Evolutionary conservation across 2,113 vertebrate genomes (phyloP).

Genomic region (Syngnathus floridae): DNA sequence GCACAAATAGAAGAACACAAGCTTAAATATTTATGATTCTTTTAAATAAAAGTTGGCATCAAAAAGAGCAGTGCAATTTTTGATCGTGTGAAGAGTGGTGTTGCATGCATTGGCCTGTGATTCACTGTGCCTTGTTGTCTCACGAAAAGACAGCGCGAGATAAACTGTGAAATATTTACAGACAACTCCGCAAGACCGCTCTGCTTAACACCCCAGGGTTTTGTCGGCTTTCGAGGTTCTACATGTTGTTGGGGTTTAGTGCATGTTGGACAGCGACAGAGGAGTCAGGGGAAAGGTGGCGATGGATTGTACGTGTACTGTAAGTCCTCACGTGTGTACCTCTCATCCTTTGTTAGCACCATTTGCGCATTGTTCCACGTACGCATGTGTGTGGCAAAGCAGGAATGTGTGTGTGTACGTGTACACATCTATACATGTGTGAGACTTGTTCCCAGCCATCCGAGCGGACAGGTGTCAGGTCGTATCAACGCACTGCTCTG

Average conservation of each 20-base stretch:
- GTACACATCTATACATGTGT: slow-evolving; percentile 24
- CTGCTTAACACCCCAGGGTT: slow-evolving; percentile 28
- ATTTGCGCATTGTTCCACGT: slow-evolving; percentile 9
- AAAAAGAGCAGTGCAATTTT: background rate
- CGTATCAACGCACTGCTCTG: slow-evolving; percentile 52
- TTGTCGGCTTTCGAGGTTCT: slow-evolving; percentile 45
- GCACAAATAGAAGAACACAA: background rate
- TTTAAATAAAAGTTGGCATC: slow-evolving; percentile 3
- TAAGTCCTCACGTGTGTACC: background rate
- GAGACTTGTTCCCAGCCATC: slow-evolving; percentile 62
- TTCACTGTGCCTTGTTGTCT: slow-evolving; percentile 30
- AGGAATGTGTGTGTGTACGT: slow-evolving; percentile 11
- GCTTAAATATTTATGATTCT: background rate
- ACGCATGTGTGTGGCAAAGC: slow-evolving; percentile 3
- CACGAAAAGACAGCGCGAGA: slow-evolving; percentile 27
- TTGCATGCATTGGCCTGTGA: slow-evolving; percentile 24
- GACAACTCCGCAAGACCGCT: slow-evolving; percentile 30
- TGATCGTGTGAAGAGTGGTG: background rate
- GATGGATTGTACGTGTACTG: background rate
- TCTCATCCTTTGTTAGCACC: background rate
- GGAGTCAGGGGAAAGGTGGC: background rate
- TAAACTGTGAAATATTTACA: slow-evolving; percentile 54
- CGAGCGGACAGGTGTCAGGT: slow-evolving; percentile 68
- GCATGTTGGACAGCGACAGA: background rate
- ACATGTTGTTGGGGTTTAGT: slow-evolving; percentile 4